Evolutionary conservation across 2,113 vertebrate species (phyloP).

Genomic region (Chauna torquata): DNA sequence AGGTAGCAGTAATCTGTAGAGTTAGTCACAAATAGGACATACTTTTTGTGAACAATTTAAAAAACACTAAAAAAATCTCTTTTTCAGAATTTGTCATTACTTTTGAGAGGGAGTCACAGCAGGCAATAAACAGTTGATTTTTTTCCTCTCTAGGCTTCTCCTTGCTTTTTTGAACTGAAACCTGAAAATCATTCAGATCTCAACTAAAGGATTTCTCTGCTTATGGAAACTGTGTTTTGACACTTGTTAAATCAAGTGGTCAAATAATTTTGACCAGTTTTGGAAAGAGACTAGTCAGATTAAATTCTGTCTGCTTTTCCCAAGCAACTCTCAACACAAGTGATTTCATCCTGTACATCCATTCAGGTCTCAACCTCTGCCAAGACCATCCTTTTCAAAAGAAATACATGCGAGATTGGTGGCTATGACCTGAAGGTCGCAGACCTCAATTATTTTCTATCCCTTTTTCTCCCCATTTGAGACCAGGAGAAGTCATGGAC

Average conservation of each 20-base stretch:
- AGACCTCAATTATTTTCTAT: not conserved
- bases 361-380: not conserved
- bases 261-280: not conserved
- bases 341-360: not conserved
- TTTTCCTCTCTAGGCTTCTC: not conserved
- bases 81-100: not conserved
- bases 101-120: not conserved
- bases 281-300: not conserved
- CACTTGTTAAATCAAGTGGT: not conserved
- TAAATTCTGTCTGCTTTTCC: not conserved
- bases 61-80: not conserved
- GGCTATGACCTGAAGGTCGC: not conserved
- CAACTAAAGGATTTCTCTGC: not conserved
- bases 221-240: not conserved
- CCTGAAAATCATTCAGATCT: not conserved
- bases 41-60: not conserved
- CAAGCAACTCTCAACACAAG: not conserved
- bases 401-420: not conserved
- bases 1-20: not conserved
- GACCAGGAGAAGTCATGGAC: not conserved
- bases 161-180: not conserved
- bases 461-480: not conserved
- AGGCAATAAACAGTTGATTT: not conserved
- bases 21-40: not conserved
- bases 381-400: not conserved